Base-by-base conservation (phyloP, 2,797 vertebrate species). In the Sebastes trivittatus region DNA sequence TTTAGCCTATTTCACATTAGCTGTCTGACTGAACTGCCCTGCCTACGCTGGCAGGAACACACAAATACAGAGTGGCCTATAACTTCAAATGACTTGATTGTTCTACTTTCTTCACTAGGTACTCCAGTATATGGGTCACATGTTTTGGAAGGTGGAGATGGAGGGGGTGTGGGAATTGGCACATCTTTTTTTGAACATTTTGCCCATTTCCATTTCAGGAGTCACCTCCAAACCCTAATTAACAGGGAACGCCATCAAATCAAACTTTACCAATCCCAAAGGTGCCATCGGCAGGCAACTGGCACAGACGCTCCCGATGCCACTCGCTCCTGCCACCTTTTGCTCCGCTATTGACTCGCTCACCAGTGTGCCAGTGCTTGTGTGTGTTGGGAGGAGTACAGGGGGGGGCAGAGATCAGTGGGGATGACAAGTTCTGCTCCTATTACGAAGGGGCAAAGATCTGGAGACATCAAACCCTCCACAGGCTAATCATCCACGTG, bases 171-270 rank as follows among this genome's bases (percentile, higher is more conserved):
- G 94, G 90, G 92, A 94, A 91, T 93, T 93, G 91, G 92, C 91
- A 89, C 84, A 84, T 92, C 90, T 90, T 92, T 91, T 94, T 92
- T 91, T 88, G 89, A 93, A 88, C 83, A 89, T 91, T 94, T 94
- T 94, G 90, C 93, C 91, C 91, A 90, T 93, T 93, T 93, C 87
- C 88, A 83, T 90, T 94, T 90, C 89, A 91, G 82, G 93, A 94
- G 93, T 94, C 93, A 95, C 94, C 94, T 93, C 94, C 92, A 94
- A 94, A 93, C 91, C 93, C 92, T 93, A 93, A 95, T 94, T 94
- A 94, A 95, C 91, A 89, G 92, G 89, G 75, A 93, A 91, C 89
- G 89, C 92, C 90, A 93, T 95, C 91, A 94, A 95, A 94, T 94
- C 92, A 94, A 94, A 95, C 93, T 94, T 94, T 84, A 93, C 70